Evolutionary conservation across 2,888 invertebrate species (phyloP), one percentile per base, ranked within the genome.

Genomic region (Platycheirus albimanus): DNA sequence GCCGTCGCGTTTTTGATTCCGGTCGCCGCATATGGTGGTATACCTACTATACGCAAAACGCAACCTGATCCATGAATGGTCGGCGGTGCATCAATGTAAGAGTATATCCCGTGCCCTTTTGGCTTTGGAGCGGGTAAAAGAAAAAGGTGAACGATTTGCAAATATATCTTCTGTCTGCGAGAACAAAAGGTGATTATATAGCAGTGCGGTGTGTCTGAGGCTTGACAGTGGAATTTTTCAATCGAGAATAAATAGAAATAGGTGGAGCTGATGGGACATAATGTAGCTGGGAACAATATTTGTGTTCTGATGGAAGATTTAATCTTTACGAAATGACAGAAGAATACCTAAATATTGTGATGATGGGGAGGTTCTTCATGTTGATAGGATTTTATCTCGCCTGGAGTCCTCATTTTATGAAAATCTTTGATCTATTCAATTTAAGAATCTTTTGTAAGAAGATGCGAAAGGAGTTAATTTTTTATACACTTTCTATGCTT

Each of bases 181-280:
- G 77, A 81, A 81, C 81, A 81, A 81, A 77, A 71, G 77, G 77
- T 67, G 77, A 81, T 81, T 72, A 81, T 64, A 49, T 77, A 58
- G 17, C 41, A 69, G 36, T 6, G 41, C 43, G 24, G 30, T 28
- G 28, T 54, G 52, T 63, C 45, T 38, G 33, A 24, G 38, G n/a
- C 45, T 66, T 81, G 76, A 81, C 77, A 77, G 71, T 36, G 69
- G 71, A 67, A 67, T 72, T 69, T 47, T 19, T 13, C 64, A 45
- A 70, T 45, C 66, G 30, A 30, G 41, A 36, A 38, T 54, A 30
- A 36, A 38, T 54, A 45, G 61, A 56, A 70, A 54, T 38, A 67
- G 64, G 76, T 45, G 64, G 70, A 70, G 56, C 54, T 54, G 54
- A 24, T 70, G 36, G 58, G 33, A 45, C 70, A 45, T 69, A 74